A percentile compares a stretch with the other conserved stretches of the same genome.
phyloP scores from a whole-genome alignment of 2,113 vertebrate species.

The Dipodomys stephensi region DNA sequence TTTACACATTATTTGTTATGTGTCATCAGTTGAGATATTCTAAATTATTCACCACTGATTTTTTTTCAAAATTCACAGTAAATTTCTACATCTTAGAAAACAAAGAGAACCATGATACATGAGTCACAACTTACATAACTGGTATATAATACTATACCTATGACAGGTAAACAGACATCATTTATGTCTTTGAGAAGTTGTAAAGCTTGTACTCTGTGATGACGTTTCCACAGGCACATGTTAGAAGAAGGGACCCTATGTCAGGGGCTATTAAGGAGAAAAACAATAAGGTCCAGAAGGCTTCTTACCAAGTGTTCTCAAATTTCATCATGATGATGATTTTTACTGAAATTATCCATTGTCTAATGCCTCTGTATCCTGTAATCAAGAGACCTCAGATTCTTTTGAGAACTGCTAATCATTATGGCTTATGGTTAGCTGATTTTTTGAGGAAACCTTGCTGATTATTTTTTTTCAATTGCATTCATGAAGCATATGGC shows the following conservation, averaged over 20 bases:
- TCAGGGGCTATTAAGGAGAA: neutral
- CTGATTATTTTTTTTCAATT: conserved; percentile 1
- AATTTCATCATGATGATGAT: neutral
- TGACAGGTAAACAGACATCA: neutral
- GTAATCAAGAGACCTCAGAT: neutral
- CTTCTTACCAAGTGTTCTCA: neutral
- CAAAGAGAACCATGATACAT: neutral
- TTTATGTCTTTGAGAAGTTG: neutral
- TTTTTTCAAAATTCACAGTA: neutral
- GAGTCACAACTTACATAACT: neutral
- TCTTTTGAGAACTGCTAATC: neutral
- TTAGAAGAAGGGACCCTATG: neutral
- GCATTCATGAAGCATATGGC: neutral
- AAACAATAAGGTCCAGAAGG: neutral
- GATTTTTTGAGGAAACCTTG: neutral
- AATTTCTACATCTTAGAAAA: neutral
- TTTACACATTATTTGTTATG: neutral
- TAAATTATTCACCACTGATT: neutral
- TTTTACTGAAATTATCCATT: neutral
- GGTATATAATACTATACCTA: neutral
- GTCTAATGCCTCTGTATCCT: neutral
- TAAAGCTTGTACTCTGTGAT: neutral
- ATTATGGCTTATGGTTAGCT: conserved; percentile 10
- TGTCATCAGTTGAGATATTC: neutral
- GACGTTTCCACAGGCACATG: neutral